A percentile compares a stretch with the other conserved stretches of the same genome.
phyloP scores from a whole-genome alignment of 2,113 vertebrate genomes.

The Falco punctatus region DNA sequence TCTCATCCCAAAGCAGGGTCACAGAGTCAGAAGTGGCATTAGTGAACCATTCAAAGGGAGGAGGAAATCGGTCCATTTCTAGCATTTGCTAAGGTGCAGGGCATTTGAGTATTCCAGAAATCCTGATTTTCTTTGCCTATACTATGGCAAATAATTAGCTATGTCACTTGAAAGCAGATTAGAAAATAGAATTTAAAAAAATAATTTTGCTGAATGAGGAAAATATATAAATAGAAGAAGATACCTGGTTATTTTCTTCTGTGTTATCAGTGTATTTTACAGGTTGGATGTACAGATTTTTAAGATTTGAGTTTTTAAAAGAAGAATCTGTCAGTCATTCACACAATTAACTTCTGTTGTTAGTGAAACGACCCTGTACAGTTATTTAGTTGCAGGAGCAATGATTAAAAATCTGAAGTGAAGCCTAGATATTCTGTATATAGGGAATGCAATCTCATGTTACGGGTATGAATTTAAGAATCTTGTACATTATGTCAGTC shows the following conservation, averaged over 20 bases:
- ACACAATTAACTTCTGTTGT: neutral
- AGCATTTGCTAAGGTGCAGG: neutral
- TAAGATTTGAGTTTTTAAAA: neutral
- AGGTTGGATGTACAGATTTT: neutral
- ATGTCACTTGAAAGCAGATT: neutral
- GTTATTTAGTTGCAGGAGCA: neutral
- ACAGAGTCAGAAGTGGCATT: neutral
- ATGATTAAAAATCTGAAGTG: neutral
- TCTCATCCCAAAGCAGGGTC: neutral
- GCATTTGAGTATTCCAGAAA: neutral
- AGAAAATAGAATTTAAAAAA: neutral
- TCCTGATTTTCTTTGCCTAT: neutral
- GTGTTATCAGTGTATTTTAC: neutral
- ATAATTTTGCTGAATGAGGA: neutral
- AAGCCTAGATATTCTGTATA: neutral
- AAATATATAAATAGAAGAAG: neutral
- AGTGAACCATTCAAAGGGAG: neutral
- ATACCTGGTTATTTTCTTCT: neutral
- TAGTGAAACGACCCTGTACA: neutral
- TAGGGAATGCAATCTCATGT: neutral
- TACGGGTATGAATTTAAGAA: neutral
- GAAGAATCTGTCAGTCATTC: neutral
- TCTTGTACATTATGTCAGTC: neutral
- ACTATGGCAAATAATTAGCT: neutral
- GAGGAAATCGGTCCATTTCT: neutral